Base-by-base conservation (phyloP, 1,140 invertebrate species). In the Eciton burchellii region DNA sequence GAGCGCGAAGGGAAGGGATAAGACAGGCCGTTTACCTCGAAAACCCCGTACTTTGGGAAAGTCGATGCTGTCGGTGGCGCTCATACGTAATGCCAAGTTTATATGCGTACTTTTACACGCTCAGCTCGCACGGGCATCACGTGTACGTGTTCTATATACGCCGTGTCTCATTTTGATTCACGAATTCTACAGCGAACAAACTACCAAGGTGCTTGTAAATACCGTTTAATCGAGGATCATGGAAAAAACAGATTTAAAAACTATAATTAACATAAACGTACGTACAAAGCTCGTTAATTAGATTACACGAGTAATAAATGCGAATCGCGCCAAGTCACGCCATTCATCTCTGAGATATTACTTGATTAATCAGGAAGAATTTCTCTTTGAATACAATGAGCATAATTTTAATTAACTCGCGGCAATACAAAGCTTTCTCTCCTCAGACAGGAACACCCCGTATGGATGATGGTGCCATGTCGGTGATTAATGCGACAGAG, bases 11-110 rank as follows among this genome's bases (percentile, higher is more conserved):
- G 57, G 82, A 63, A 57, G 43, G 77, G 56, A 49, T 43, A 57
- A 82, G 73, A 84, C 54, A 83, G 84, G 84, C 65, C 85, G 66
- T 87, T 87, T 87, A 87, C 86, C 82, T 87, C 85, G 73, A 81
- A 87, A 72, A 45, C 29, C 47, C 52, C 59, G 26, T 72, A 83
- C 71, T 86, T 87, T 68, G 35, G 72, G 47, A 87, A 86, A 87
- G 84, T 83, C 73, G 70, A 68, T 26, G 71, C 52, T 54, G 65
- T 56, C 62, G 70, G 43, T 68, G 57, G 70, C 56, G 66, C 59
- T 63, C 77, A 45, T 79, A 76, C 83, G 29, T 73, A 81, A 86
- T 82, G 54, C 74, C 43, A 47, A 62, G 66, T 59, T 60, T 47
- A 70, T 41, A 19, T 29, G 21, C 3, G 41, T 70, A 54, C 47